A percentile compares a stretch with the other conserved stretches of the same genome.
Conservation (phyloP, 1,140 invertebrate species). For the Neelides sp. region DNA sequence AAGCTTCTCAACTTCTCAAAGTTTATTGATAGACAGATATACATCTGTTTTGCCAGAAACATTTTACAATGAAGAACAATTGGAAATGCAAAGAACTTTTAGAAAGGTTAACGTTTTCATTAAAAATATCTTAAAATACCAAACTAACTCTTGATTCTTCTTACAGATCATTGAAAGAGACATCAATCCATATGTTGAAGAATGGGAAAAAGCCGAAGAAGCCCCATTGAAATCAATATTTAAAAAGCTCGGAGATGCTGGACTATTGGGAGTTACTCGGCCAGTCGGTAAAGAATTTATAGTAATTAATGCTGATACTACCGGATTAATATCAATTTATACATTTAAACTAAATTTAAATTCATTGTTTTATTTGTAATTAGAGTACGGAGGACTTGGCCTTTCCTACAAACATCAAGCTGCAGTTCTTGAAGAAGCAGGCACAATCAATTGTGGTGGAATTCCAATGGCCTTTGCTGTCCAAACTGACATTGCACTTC, state of each 20-base stretch:
- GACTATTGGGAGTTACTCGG: conserved; percentile 42
- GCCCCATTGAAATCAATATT: conserved; percentile 46
- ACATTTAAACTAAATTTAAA: too few species aligned
- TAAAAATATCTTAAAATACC: conserved; percentile 1
- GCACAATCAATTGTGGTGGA: conserved; percentile 40
- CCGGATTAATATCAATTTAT: too few species aligned
- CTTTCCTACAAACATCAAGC: conserved; percentile 46
- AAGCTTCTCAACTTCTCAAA: too few species aligned
- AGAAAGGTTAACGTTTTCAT: conserved; percentile 16
- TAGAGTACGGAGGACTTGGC: conserved; percentile 48
- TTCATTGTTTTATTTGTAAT: conserved; percentile 21
- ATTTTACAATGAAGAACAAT: conserved; percentile 28
- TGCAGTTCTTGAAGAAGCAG: conserved; percentile 45
- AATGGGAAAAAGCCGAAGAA: conserved; percentile 42
- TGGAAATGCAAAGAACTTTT: conserved; percentile 19
- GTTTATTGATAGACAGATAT: too few species aligned
- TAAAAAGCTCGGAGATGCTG: conserved; percentile 44
- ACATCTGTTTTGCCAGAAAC: conserved; percentile 24
- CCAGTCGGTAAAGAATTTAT: conserved; percentile 7
- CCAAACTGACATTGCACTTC: conserved; percentile 44
- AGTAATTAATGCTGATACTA: too few species aligned
- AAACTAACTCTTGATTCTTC: neutral
- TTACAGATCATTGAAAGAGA: conserved; percentile 42
- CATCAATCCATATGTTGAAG: conserved; percentile 47
- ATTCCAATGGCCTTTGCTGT: conserved; percentile 46